A percentile compares a stretch with the other conserved stretches of the same genome.
Evolutionary conservation across 2,888 invertebrate genomes (phyloP).

Genomic region (Aspidapion aeneum): DNA sequence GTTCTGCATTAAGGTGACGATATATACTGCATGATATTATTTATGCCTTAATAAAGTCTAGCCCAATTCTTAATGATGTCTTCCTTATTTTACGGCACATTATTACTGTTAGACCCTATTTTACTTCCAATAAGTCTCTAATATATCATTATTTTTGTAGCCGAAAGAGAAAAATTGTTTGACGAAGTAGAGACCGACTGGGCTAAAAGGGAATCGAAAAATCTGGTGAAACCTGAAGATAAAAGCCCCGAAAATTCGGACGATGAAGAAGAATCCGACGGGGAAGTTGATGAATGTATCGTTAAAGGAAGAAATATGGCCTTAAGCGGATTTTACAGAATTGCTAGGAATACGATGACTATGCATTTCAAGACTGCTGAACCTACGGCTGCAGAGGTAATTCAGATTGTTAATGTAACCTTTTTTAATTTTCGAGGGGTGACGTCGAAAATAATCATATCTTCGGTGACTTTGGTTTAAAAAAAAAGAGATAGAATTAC

Average conservation of each 20-base stretch:
- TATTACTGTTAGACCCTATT: no score
- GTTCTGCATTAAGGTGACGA: no score
- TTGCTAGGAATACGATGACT: slow-evolving; percentile 76
- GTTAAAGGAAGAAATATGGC: slow-evolving; percentile 78
- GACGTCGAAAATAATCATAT: no score
- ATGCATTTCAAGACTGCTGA: slow-evolving; percentile 74
- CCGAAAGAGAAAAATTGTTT: slow-evolving; percentile 70
- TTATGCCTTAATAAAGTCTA: no score
- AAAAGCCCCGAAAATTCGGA: slow-evolving; percentile 33
- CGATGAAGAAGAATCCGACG: slow-evolving; percentile 50
- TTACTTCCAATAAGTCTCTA: no score
- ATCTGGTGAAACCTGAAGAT: slow-evolving; percentile 35
- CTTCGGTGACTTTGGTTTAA: no score
- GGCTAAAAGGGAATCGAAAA: slow-evolving; percentile 60
- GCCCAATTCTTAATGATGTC: no score
- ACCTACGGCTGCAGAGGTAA: slow-evolving; percentile 60
- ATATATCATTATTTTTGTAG: no score
- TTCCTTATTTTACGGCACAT: no score
- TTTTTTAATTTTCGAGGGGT: no score
- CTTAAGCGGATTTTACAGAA: slow-evolving; percentile 73
- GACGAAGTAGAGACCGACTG: slow-evolving; percentile 73
- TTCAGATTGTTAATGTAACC: slow-evolving; percentile 17
- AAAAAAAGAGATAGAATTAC: no score
- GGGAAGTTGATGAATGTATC: slow-evolving; percentile 72
- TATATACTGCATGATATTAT: no score